These are phyloP conservation scores for Pentalonia nigronervosa DNA, from an alignment of 1,140 invertebrate species.

Conservation along the genomic window DNA sequence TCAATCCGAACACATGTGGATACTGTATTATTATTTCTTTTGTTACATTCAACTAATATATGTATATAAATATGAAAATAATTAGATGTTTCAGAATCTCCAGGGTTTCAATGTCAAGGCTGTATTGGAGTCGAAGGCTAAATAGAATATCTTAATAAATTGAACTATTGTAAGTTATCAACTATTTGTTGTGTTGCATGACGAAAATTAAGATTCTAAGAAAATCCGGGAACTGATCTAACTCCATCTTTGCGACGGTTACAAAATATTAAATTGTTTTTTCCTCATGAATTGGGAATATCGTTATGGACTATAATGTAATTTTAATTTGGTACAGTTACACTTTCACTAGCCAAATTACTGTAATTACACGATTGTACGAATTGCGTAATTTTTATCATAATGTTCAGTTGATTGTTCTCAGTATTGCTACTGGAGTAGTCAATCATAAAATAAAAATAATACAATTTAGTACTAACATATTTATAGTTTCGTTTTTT, in stretches of 20 bases:
- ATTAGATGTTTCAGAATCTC: slow-evolving; percentile 10
- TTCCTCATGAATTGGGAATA: background rate
- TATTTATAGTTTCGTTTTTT: background rate
- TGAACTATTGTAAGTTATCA: background rate
- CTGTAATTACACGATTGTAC: slow-evolving; percentile 48
- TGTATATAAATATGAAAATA: slow-evolving; percentile 26
- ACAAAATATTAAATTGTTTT: background rate
- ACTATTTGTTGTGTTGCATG: background rate
- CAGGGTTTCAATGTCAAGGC: slow-evolving; percentile 13
- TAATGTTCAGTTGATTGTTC: slow-evolving; percentile 43
- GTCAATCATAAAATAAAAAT: slow-evolving; percentile 3
- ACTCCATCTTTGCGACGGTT: background rate
- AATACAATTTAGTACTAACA: background rate
- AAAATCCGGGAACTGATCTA: background rate
- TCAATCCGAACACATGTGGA: background rate
- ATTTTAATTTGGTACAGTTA: slow-evolving; percentile 52
- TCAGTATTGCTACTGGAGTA: background rate
- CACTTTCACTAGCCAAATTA: slow-evolving; percentile 53
- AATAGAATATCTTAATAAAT: background rate
- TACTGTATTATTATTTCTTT: slow-evolving; percentile 18
- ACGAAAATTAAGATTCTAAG: background rate
- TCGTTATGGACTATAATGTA: slow-evolving; percentile 46
- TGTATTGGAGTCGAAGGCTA: background rate
- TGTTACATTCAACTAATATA: background rate
- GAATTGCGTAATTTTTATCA: slow-evolving; percentile 52